phyloP scores from a whole-genome alignment of 2,888 invertebrate genomes.

The Cetonia aurata region DNA sequence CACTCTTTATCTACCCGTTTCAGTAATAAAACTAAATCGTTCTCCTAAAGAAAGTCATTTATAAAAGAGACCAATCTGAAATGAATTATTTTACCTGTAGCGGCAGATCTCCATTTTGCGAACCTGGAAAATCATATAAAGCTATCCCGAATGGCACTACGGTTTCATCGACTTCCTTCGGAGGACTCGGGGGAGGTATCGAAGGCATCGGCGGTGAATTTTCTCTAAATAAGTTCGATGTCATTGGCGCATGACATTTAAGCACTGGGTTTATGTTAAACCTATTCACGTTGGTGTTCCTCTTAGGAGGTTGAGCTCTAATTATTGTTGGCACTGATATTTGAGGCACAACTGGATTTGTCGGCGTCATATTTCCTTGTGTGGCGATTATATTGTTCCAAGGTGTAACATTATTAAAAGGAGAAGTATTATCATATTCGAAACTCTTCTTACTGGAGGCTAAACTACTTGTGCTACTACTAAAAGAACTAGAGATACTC shows the following conservation, averaged over 20 bases:
- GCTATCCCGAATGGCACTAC: slow-evolving; percentile 81
- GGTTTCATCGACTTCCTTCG: slow-evolving; percentile 65
- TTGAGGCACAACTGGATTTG: slow-evolving; percentile 40
- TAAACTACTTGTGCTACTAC: slow-evolving; percentile 69
- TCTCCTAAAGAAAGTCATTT: slow-evolving; percentile 70
- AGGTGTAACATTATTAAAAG: slow-evolving; percentile 58
- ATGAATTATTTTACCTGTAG: slow-evolving; percentile 75
- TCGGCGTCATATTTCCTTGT: slow-evolving; percentile 20
- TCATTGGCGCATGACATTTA: slow-evolving; percentile 51
- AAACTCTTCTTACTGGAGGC: slow-evolving; percentile 85
- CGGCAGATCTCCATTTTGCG: slow-evolving; percentile 82
- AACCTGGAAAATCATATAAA: slow-evolving; percentile 81
- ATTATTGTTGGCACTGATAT: slow-evolving; percentile 78
- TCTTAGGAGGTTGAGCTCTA: slow-evolving; percentile 66
- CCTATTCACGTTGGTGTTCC: background rate
- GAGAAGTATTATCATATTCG: slow-evolving; percentile 71
- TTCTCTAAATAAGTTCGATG: slow-evolving; percentile 56
- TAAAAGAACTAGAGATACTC: slow-evolving; percentile 64
- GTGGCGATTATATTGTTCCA: slow-evolving; percentile 43
- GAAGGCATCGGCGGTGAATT: slow-evolving; percentile 84
- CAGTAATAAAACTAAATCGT: slow-evolving; percentile 79
- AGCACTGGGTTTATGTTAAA: slow-evolving; percentile 35
- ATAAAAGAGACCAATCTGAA: background rate
- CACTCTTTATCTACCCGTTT: slow-evolving; percentile 83
- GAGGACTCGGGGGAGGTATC: slow-evolving; percentile 83